Percentiles rank a stretch among this genome's conserved stretches.
These are phyloP conservation scores for Marronus borbonicus DNA, from an alignment of 2,888 invertebrate genomes.

Conservation along the genomic window DNA sequence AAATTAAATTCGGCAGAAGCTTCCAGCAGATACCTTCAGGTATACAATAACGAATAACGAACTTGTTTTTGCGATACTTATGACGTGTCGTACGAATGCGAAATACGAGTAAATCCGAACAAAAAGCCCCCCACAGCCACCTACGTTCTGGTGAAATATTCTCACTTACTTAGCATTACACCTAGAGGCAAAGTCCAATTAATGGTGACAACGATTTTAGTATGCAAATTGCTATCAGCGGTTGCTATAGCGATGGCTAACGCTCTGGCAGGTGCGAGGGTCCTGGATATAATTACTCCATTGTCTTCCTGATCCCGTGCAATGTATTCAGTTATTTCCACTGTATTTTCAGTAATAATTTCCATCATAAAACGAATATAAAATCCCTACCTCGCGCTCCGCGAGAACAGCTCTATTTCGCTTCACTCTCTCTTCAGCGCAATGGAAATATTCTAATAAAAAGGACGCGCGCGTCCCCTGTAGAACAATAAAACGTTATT, in stretches of 20 bases:
- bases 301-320: slow-evolving; percentile 61
- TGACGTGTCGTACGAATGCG: slow-evolving; percentile 2
- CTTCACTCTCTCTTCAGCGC: neutral
- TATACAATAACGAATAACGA: slow-evolving; percentile 33
- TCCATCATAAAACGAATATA: slow-evolving; percentile 50
- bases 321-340: slow-evolving; percentile 53
- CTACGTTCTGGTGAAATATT: slow-evolving; percentile 32
- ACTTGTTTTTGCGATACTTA: slow-evolving; percentile 19
- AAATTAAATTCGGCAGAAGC: slow-evolving; percentile 20
- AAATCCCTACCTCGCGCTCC: slow-evolving; percentile 36
- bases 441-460: slow-evolving; percentile 31
- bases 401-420: slow-evolving; percentile 6
- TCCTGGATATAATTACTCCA: slow-evolving; percentile 67
- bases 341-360: slow-evolving; percentile 54
- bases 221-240: slow-evolving; percentile 65
- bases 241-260: slow-evolving; percentile 62
- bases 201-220: slow-evolving; percentile 66
- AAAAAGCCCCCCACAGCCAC: slow-evolving; percentile 5
- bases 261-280: slow-evolving; percentile 61
- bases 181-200: slow-evolving; percentile 61
- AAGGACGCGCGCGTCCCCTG: slow-evolving; percentile 4
- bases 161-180: slow-evolving; percentile 52
- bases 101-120: slow-evolving; percentile 15
- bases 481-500: slow-evolving; percentile 22
- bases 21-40: neutral